Conservation (phyloP, 2,888 invertebrate genomes). For the Himalopsyche kuldschensis region DNA sequence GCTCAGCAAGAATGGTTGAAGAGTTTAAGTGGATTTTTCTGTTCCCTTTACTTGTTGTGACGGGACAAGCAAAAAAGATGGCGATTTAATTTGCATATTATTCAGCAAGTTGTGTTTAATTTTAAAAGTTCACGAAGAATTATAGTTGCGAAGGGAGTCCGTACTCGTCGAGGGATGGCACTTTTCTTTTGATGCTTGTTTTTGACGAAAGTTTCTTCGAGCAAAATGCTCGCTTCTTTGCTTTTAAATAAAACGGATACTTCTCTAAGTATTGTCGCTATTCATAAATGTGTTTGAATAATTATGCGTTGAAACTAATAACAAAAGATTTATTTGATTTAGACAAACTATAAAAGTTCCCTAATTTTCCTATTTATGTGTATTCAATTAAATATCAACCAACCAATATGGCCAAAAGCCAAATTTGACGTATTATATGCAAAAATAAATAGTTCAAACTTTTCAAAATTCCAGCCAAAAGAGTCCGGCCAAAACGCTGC, state of each 20-base stretch:
- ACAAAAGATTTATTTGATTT: no score
- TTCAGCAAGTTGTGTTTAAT: constrained; percentile 39
- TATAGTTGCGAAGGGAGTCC: constrained; percentile 18
- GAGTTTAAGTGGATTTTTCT: constrained; percentile 28
- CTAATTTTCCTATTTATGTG: no score
- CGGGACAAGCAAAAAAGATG: constrained; percentile 22
- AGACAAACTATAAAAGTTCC: no score
- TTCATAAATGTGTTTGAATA: neutral
- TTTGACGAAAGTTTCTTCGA: neutral
- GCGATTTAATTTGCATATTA: constrained; percentile 38
- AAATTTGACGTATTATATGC: no score
- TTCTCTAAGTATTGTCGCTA: neutral
- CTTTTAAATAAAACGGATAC: neutral
- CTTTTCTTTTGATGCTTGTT: constrained; percentile 15
- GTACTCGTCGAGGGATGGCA: neutral
- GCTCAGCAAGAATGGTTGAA: constrained; percentile 4
- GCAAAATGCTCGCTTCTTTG: neutral
- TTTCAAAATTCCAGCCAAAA: no score
- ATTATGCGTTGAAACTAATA: no score
- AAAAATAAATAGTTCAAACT: no score
- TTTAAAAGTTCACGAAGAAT: constrained; percentile 36
- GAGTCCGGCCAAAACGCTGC: no score
- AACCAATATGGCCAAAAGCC: no score
- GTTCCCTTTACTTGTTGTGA: constrained; percentile 31
- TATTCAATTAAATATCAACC: no score